Evolutionary conservation across 1,140 invertebrate species (phyloP).

Genomic region (Teleogryllus occipitalis): DNA sequence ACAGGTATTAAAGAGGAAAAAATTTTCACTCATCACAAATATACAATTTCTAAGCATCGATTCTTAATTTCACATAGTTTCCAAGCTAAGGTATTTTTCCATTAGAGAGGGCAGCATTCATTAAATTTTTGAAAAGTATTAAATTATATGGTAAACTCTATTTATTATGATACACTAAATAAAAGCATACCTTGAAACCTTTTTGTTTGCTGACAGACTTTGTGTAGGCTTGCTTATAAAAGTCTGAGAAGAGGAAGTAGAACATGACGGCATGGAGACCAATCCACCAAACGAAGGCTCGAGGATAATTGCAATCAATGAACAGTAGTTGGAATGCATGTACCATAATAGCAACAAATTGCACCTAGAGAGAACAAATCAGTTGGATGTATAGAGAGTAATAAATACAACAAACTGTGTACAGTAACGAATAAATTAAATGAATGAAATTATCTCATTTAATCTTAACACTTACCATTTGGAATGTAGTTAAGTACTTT

Average conservation of each 20-base stretch:
- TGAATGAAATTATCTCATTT: not conserved
- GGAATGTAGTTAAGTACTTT: conserved; percentile 78
- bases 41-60: too few relatives aligned
- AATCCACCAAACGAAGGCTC: conserved; percentile 61
- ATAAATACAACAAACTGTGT: not conserved
- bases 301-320: conserved; percentile 77
- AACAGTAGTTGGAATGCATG: conserved; percentile 79
- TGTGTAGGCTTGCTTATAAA: conserved; percentile 61
- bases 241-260: conserved; percentile 67
- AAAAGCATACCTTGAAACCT: not conserved
- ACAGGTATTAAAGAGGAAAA: too few relatives aligned
- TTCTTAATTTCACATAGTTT: too few relatives aligned
- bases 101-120: too few relatives aligned
- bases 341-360: conserved; percentile 69
- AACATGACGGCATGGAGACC: conserved; percentile 68
- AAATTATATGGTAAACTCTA: too few relatives aligned
- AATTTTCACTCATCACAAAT: too few relatives aligned
- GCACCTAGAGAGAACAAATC: conserved; percentile 39
- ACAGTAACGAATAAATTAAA: not conserved
- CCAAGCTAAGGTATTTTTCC: too few relatives aligned
- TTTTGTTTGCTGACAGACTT: conserved; percentile 27
- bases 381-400: not conserved
- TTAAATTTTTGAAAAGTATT: too few relatives aligned
- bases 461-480: conserved; percentile 53
- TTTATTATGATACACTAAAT: too few relatives aligned